Evolutionary conservation across 2,888 invertebrate genomes (phyloP), one percentile per base, ranked within the genome.

Genomic region (Chaetogeoica ovagalla): DNA sequence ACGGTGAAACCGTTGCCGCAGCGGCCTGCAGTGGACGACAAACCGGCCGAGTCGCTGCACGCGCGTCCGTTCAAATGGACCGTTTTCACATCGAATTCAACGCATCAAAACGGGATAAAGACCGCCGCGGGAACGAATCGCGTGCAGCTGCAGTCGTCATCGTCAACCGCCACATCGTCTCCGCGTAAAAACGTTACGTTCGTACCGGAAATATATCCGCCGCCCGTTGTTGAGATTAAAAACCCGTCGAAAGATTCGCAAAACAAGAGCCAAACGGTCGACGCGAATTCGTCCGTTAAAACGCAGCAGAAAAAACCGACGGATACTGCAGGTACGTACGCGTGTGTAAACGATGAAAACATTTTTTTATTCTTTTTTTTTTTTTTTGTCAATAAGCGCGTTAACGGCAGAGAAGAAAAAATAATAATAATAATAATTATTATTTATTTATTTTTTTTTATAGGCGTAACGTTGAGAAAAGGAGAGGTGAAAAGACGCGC

Each of bases 381-480:
- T 30, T 30, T 30, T 30, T 30, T 30, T 2, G 13, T 43, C 48
- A 48, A 48, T 43, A 43, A 13, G 13, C 48, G 2, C 48, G 48
- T 48, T 30, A n/a, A 48, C 48, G 48, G 48, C 19, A 15, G 37
- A 19, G 11, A 19, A 23, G 23, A 7, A 13, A 23, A 52, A n/a
- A n/a, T n/a, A n/a, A n/a, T n/a, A n/a, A n/a, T n/a, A n/a, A n/a
- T n/a, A n/a, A n/a, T n/a, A n/a, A n/a, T n/a, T n/a, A n/a, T n/a
- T n/a, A n/a, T n/a, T n/a, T n/a, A n/a, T n/a, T n/a, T n/a, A n/a
- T n/a, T n/a, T 55, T 2, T 21, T 21, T n/a, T 63, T 62, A 19
- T 39, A 79, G 77, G 77, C 39, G 39, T 70, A 62, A 70, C 48
- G 62, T 55, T 70, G 23, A 77, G 77, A 23, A 82, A 82, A 63